These are phyloP conservation scores for Lysandra bellargus DNA, from an alignment of 2,888 invertebrate genomes.

Conservation along the genomic window DNA sequence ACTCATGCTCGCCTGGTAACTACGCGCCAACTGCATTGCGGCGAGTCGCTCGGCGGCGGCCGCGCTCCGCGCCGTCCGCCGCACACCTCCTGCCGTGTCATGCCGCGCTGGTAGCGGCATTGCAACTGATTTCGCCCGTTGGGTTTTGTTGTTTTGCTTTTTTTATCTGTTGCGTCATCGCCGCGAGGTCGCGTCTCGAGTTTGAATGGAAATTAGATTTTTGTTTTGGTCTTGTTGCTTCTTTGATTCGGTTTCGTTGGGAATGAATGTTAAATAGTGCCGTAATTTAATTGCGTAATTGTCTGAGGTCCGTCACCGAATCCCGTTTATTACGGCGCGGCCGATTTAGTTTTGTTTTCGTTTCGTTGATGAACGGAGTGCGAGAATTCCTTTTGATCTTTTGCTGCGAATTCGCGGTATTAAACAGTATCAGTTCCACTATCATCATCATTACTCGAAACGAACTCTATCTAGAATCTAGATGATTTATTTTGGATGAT, in stretches of 20 bases:
- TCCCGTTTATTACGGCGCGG: constrained; percentile 51
- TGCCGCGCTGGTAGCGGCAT: constrained; percentile 72
- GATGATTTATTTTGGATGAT: background rate
- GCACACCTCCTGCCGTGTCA: constrained; percentile 57
- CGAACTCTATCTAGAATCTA: background rate
- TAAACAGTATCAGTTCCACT: background rate
- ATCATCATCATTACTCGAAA: background rate
- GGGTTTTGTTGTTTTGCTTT: constrained; percentile 34
- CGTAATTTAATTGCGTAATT: constrained; percentile 24
- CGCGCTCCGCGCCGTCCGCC: constrained; percentile 49
- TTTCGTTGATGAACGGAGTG: constrained; percentile 41
- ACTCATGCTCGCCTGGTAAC: constrained; percentile 73
- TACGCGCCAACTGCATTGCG: constrained; percentile 79
- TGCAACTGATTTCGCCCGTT: constrained; percentile 58
- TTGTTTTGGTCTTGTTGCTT: constrained; percentile 20
- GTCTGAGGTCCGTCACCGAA: constrained; percentile 45
- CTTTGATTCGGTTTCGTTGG: background rate
- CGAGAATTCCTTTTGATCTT: constrained; percentile 38
- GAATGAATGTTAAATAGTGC: constrained; percentile 3
- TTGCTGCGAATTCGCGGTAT: background rate
- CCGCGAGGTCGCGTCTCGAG: constrained; percentile 15
- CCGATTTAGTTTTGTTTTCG: constrained; percentile 44
- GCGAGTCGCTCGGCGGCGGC: constrained; percentile 61
- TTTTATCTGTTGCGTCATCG: constrained; percentile 31
- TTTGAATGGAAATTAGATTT: constrained; percentile 12